Conservation (phyloP, 2,797 vertebrate genomes). For the Gadopsis bispinosus region DNA sequence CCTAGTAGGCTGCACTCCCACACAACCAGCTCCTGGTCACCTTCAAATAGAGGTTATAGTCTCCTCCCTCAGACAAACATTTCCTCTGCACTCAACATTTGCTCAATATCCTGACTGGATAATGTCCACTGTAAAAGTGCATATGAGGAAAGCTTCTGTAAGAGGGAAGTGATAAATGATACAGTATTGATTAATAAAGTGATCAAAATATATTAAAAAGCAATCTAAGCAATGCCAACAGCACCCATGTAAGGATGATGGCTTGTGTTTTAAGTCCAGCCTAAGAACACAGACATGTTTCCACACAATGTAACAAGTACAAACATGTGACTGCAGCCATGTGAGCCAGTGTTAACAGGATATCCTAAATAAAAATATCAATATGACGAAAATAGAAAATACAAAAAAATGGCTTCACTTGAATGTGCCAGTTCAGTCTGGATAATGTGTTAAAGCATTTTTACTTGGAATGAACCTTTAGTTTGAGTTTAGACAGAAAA, state of each 20-base stretch:
- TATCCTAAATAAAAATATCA: not conserved
- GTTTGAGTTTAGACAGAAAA: not conserved
- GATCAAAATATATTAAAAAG: conserved; percentile 44
- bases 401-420: not conserved
- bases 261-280: not conserved
- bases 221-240: not conserved
- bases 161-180: conserved; percentile 31
- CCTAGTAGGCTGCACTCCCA: conserved; percentile 58
- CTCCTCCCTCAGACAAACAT: conserved; percentile 66
- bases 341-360: not conserved
- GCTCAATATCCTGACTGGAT: conserved; percentile 44
- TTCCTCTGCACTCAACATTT: conserved; percentile 63
- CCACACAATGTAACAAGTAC: not conserved
- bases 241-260: conserved; percentile 15
- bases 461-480: not conserved
- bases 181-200: conserved; percentile 23
- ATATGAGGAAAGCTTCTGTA: conserved; percentile 10
- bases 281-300: not conserved
- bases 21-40: conserved; percentile 72
- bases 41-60: conserved; percentile 82
- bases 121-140: conserved; percentile 31
- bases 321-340: not conserved
- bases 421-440: not conserved
- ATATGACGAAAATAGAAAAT: not conserved
- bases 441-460: not conserved